Conservation (phyloP, 2,113 vertebrate genomes). For the Odontophorus gujanensis region DNA sequence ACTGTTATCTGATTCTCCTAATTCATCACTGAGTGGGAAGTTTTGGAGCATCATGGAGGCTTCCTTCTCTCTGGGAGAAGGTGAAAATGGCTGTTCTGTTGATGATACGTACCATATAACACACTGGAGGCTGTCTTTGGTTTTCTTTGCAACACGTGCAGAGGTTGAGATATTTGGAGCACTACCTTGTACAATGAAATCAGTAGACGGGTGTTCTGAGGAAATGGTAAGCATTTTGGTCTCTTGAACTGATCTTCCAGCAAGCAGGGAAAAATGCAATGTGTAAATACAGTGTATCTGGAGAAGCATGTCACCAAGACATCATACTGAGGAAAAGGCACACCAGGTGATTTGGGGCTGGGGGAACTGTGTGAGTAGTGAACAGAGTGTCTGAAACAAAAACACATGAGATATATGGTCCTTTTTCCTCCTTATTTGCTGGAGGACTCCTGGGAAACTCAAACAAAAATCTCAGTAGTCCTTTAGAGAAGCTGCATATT, state of each 20-base stretch:
- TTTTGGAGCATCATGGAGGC: not conserved
- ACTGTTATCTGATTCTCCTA: not conserved
- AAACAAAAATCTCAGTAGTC: not conserved
- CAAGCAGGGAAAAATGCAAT: not conserved
- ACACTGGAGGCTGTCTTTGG: not conserved
- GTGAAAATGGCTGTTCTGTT: not conserved
- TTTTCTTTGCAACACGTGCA: not conserved
- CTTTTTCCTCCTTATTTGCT: not conserved
- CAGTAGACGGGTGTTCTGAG: not conserved
- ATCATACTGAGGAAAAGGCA: not conserved
- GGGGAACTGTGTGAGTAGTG: not conserved
- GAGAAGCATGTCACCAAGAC: not conserved
- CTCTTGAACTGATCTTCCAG: not conserved
- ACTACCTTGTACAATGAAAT: not conserved
- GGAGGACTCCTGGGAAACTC: not conserved
- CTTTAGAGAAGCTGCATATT: not conserved
- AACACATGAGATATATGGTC: fast-evolving
- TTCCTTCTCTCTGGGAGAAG: not conserved
- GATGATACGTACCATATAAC: not conserved
- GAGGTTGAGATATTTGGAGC: not conserved
- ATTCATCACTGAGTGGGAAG: not conserved
- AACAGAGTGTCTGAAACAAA: not conserved
- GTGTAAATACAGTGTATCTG: not conserved
- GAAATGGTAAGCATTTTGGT: not conserved
- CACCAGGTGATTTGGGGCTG: fast-evolving